These are phyloP conservation scores for Thereva unica DNA, from an alignment of 2,888 invertebrate genomes.

Conservation along the genomic window DNA sequence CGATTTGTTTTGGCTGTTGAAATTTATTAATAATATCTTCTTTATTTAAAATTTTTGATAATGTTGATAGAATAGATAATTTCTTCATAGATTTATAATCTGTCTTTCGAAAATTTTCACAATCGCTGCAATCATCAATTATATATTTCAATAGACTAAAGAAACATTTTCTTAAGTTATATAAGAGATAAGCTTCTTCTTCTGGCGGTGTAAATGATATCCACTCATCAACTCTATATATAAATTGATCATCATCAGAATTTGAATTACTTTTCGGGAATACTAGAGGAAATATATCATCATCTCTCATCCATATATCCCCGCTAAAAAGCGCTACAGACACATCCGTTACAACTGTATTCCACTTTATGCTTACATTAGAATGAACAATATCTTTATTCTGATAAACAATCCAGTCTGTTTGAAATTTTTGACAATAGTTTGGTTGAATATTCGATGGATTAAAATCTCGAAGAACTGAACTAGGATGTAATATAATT, in stretches of 20 bases:
- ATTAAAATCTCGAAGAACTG: conserved; percentile 53
- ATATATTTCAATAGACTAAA: conserved; percentile 55
- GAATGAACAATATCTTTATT: conserved; percentile 77
- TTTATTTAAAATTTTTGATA: conserved; percentile 45
- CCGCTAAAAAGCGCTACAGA: conserved; percentile 72
- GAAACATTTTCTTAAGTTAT: conserved; percentile 73
- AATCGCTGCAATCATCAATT: conserved; percentile 40
- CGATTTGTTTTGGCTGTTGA: conserved; percentile 46
- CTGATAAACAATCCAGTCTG: conserved; percentile 84
- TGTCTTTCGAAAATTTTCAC: not conserved
- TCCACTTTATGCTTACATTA: conserved; percentile 72
- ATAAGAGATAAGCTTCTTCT: conserved; percentile 67
- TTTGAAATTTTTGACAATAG: conserved; percentile 59
- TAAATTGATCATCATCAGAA: not conserved
- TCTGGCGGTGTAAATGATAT: conserved; percentile 69
- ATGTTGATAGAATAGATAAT: conserved; percentile 43
- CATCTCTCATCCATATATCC: conserved; percentile 33
- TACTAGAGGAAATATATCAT: conserved; percentile 27
- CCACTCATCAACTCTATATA: conserved; percentile 68
- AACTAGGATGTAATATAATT: conserved; percentile 63
- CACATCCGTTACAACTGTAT: conserved; percentile 78
- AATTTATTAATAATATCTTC: conserved; percentile 47
- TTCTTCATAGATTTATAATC: conserved; percentile 37
- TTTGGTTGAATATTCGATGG: conserved; percentile 68
- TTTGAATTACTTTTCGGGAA: not conserved